A percentile compares a stretch with the other conserved stretches of the same genome.
Evolutionary conservation across 2,113 vertebrate species (phyloP).

Genomic region (Trematomus loennbergii): DNA sequence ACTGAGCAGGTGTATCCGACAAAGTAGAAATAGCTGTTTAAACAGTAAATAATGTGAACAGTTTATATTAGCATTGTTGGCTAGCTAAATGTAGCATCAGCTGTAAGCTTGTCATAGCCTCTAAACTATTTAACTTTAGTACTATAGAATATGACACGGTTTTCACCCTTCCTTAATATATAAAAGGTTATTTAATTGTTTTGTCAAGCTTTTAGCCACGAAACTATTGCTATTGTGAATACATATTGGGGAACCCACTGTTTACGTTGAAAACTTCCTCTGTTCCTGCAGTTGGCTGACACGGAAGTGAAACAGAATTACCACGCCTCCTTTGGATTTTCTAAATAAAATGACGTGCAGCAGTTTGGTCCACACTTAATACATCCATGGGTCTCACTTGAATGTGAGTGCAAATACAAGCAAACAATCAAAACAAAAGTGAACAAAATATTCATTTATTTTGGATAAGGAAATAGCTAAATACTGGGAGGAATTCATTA

Average conservation of each 20-base stretch:
- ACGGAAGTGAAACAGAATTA: slow-evolving; percentile 45
- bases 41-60: no score
- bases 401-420: neutral
- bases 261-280: slow-evolving; percentile 33
- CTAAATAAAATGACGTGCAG: slow-evolving; percentile 47
- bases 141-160: neutral
- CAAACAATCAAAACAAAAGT: neutral
- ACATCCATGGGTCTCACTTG: no score
- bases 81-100: slow-evolving; percentile 40
- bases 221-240: neutral
- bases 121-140: neutral
- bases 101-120: neutral
- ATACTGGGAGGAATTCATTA: neutral
- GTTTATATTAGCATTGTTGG: neutral
- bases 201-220: rapidly evolving
- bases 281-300: neutral
- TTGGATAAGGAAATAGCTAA: neutral
- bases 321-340: neutral
- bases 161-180: neutral
- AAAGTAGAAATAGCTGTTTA: no score
- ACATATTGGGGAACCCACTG: slow-evolving; percentile 22
- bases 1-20: no score
- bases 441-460: neutral
- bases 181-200: neutral
- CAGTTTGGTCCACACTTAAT: no score